A percentile compares a stretch with the other conserved stretches of the same genome.
These are phyloP conservation scores for Neria commutata DNA, from an alignment of 2,888 invertebrate species.

Conservation along the genomic window DNA sequence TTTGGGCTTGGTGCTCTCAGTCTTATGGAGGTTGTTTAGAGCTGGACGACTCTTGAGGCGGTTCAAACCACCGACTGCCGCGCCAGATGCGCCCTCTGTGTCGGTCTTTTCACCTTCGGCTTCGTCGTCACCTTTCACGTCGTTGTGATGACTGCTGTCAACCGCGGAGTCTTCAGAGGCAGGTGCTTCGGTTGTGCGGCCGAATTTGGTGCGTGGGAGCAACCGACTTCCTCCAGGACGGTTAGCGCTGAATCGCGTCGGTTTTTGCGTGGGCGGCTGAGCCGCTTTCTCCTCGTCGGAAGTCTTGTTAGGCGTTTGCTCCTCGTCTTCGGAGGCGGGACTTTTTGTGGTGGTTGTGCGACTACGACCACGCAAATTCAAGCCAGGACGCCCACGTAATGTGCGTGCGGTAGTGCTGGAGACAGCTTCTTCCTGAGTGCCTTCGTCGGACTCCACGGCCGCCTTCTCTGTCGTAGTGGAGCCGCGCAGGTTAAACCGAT, in stretches of 20 bases:
- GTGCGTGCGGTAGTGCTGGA: constrained; percentile 53
- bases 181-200: constrained; percentile 45
- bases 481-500: constrained; percentile 60
- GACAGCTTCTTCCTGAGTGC: constrained; percentile 38
- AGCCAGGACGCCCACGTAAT: constrained; percentile 52
- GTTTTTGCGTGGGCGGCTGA: constrained; percentile 40
- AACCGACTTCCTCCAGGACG: constrained; percentile 55
- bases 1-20: constrained; percentile 54
- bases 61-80: constrained; percentile 48
- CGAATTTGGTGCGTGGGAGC: constrained; percentile 52
- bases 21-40: constrained; percentile 56
- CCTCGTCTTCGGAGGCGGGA: constrained; percentile 33
- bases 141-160: constrained; percentile 52
- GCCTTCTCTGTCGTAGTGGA: constrained; percentile 52
- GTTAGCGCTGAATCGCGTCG: constrained; percentile 58
- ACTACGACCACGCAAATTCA: constrained; percentile 56
- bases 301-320: constrained; percentile 34
- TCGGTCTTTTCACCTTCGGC: constrained; percentile 28
- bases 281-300: constrained; percentile 45
- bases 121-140: constrained; percentile 44
- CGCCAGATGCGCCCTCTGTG: constrained; percentile 36
- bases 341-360: constrained; percentile 54
- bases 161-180: constrained; percentile 47
- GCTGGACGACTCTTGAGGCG: constrained; percentile 60
- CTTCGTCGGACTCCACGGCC: constrained; percentile 41